Percentiles rank a stretch among this genome's conserved stretches.
These are phyloP conservation scores for Geodia barretti DNA, from an alignment of 37 sponge, comb jelly and placozoan species.

Conservation along the genomic window DNA sequence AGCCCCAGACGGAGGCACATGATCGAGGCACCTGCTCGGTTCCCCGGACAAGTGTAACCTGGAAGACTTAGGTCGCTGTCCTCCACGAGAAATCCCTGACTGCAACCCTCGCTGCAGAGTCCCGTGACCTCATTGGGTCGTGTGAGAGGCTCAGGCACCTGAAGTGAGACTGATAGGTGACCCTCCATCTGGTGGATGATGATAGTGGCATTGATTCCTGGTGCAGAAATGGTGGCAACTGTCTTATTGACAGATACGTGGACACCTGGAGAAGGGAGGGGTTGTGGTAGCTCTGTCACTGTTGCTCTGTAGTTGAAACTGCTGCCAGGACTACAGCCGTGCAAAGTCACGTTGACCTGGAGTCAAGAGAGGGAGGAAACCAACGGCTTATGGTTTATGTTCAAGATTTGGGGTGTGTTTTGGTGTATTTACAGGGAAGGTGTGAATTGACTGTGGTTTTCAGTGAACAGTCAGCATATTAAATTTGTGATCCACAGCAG, in stretches of 20 bases:
- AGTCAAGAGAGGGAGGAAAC: conserved; percentile 17
- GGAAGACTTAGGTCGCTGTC: conserved; percentile 22
- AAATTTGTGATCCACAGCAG: background rate
- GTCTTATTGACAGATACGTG: background rate
- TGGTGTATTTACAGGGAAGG: no score
- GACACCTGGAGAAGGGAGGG: conserved; percentile 33
- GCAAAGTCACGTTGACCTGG: conserved; percentile 37
- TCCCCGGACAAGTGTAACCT: background rate
- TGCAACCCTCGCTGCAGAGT: conserved; percentile 50
- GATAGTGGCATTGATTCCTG: conserved; percentile 52
- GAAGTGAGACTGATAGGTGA: conserved; percentile 36
- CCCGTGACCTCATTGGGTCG: conserved; percentile 26
- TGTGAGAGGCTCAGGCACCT: conserved; percentile 23
- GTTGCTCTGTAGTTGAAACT: background rate
- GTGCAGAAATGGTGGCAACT: conserved; percentile 32
- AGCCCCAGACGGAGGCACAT: background rate
- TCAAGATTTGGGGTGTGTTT: no score
- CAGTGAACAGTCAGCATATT: background rate
- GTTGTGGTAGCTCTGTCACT: background rate
- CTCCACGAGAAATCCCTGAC: background rate
- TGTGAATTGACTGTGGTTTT: no score
- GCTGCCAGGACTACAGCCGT: conserved; percentile 1
- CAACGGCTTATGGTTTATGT: background rate
- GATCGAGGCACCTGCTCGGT: background rate
- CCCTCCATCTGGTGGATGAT: conserved; percentile 34